Evolutionary conservation across 1,140 invertebrate genomes (phyloP).

Genomic region (Nephila pilipes): DNA sequence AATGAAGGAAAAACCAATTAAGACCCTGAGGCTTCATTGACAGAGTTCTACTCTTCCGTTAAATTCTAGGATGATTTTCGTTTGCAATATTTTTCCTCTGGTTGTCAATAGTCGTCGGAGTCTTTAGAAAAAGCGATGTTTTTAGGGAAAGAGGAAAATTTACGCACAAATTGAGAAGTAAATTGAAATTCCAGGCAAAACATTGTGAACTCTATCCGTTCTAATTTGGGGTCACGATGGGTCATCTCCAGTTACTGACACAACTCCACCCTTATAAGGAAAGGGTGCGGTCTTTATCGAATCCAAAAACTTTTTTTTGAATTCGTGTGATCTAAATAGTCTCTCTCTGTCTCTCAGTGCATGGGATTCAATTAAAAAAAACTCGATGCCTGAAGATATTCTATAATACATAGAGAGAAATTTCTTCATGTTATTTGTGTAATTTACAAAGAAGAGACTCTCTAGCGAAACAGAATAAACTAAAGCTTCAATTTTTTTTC

Average conservation of each 20-base stretch:
- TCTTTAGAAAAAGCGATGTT: neutral
- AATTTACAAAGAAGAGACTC: too few species aligned
- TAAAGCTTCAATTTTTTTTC: too few species aligned
- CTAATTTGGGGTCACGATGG: neutral
- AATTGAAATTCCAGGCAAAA: neutral
- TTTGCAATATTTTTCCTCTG: neutral
- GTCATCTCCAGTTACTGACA: neutral
- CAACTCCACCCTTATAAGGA: neutral
- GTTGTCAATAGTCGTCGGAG: neutral
- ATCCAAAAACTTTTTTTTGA: neutral
- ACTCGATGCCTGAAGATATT: too few species aligned
- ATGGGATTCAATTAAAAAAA: too few species aligned
- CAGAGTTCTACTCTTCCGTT: neutral
- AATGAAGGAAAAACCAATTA: neutral
- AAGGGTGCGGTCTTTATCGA: slow-evolving; percentile 4
- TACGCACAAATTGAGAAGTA: neutral
- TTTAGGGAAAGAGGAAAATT: neutral
- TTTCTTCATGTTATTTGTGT: too few species aligned
- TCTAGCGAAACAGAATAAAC: too few species aligned
- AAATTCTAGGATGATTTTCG: neutral
- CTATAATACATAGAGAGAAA: too few species aligned
- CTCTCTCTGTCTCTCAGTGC: too few species aligned
- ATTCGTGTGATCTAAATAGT: too few species aligned
- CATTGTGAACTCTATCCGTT: neutral
- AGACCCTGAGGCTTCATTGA: neutral